Conservation (phyloP, 2,113 vertebrate genomes). For the Rhynchopsitta pachyrhyncha region DNA sequence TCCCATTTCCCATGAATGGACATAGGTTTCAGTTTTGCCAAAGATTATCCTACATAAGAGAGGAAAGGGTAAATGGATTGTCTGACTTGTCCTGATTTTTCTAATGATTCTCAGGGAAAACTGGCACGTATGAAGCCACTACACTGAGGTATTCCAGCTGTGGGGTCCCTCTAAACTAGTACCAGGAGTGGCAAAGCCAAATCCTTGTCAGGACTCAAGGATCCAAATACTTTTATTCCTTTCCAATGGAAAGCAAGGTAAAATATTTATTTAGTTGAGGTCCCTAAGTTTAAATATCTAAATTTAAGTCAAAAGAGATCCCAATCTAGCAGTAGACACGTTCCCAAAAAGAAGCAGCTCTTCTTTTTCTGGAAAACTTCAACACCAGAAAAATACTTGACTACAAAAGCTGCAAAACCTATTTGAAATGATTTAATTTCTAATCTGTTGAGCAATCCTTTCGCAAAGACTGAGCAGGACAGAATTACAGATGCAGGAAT, state of each 20-base stretch:
- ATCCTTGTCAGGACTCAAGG: not conserved
- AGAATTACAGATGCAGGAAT: slow-evolving; percentile 50
- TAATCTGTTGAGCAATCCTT: slow-evolving; percentile 47
- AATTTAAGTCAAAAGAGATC: not conserved
- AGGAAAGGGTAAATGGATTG: not conserved
- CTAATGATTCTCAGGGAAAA: not conserved
- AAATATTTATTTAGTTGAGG: not conserved
- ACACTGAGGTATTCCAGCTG: not conserved
- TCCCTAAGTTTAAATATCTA: not conserved
- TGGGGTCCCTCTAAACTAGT: not conserved
- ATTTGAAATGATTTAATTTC: slow-evolving; percentile 36
- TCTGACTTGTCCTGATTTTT: not conserved
- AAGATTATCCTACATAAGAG: not conserved
- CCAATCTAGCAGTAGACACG: rapidly evolving
- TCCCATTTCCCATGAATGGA: not conserved
- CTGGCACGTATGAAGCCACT: not conserved
- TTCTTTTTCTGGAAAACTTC: not conserved
- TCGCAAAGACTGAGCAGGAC: slow-evolving; percentile 45
- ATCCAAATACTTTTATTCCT: not conserved
- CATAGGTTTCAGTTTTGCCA: not conserved
- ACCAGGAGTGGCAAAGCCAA: not conserved
- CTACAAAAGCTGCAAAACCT: slow-evolving; percentile 15
- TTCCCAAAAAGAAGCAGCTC: not conserved
- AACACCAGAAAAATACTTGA: not conserved
- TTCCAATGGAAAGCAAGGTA: not conserved